Conservation (phyloP, 2,113 vertebrate species). For the Pluvialis apricaria region DNA sequence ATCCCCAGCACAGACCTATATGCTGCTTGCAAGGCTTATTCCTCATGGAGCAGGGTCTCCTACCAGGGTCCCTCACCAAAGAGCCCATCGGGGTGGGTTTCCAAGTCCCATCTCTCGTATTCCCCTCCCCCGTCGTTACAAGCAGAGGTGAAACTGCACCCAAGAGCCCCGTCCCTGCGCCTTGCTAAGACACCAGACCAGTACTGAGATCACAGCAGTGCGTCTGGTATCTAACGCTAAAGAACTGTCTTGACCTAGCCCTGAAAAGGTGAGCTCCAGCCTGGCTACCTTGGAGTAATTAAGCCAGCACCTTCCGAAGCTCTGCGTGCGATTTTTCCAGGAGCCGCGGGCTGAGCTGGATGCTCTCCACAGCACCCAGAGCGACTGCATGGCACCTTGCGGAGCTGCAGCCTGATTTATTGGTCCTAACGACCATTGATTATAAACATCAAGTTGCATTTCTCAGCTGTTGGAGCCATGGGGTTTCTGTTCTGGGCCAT, state of each 20-base stretch:
- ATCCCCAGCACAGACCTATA: background rate
- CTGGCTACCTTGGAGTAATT: background rate
- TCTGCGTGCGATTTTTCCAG: background rate
- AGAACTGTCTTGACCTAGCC: background rate
- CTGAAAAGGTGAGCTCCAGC: background rate
- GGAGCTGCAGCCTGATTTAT: background rate
- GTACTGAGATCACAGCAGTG: background rate
- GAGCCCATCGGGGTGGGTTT: fast-evolving
- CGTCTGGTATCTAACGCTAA: background rate
- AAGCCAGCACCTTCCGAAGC: background rate
- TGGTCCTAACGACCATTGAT: background rate
- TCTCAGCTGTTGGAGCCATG: background rate
- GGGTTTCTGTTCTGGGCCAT: background rate
- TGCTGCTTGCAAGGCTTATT: background rate
- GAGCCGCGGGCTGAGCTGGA: background rate
- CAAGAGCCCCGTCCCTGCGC: background rate
- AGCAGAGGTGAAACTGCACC: background rate
- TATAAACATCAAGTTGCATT: background rate
- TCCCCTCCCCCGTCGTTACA: background rate
- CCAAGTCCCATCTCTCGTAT: background rate
- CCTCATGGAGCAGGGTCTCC: background rate
- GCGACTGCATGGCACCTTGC: background rate
- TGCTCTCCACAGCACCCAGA: background rate
- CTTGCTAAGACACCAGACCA: background rate
- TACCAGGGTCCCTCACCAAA: background rate